Evolutionary conservation across 2,113 vertebrate species (phyloP), one percentile per base, ranked within the genome.

Genomic region (Panurus biarmicus): DNA sequence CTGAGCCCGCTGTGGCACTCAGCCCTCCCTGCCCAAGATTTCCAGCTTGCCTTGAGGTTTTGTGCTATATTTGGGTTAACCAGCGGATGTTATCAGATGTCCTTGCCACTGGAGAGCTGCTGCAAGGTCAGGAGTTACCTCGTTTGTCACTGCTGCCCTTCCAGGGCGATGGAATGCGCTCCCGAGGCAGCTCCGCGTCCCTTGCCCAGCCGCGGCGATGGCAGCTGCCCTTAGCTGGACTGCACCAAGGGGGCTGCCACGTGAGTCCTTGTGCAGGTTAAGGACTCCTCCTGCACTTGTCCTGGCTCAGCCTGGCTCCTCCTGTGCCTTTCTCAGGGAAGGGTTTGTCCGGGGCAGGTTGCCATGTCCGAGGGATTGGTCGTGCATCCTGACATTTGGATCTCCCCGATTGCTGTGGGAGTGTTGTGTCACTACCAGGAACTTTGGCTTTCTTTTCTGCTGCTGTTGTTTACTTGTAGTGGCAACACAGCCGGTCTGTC

Each of bases 151-250:
- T 3, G 7, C 70, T 5, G 3, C 69, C 36, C 61, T 73, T 70
- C 33, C 35, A 5, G 0, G 0, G 54, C 0, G 2, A 1, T 18
- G 38, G 38, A 28, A 22, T 0, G 6, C 1, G 38, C 33, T 71
- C 8, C 16, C 1, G 14, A 29, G 35, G 8, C 19, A 20, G 20
- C 51, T 56, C 50, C 0, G 0, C 12, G 4, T 45, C 2, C 25
- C 7, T 10, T 19, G 6, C 19, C 24, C 38, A 20, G 64, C 58
- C 20, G 23, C 1, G 5, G n/a, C 8, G 25, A 5, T 29, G 48
- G 56, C 35, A 62, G 40, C 28, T 70, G 15, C 9, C 9, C 14
- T 35, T 24, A 20, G 18, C 10, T 38, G 15, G 3, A 2, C 23
- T 7, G 40, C 77, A 12, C 12, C 2, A 20, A 29, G 20, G 0